phyloP scores from a whole-genome alignment of 2,797 vertebrate species.

The Pelobates cultripes region DNA sequence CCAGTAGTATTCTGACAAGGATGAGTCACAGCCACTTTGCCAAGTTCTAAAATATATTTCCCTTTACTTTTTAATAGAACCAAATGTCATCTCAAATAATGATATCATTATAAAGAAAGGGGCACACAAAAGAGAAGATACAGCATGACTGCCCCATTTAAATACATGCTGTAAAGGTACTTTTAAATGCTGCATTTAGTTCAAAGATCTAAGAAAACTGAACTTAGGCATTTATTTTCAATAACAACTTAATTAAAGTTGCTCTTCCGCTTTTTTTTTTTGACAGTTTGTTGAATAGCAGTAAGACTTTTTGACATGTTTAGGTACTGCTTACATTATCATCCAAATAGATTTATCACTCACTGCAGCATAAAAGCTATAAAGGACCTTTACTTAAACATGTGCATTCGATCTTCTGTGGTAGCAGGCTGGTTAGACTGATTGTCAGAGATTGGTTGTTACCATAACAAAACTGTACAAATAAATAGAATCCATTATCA shows the following conservation, averaged over 20 bases:
- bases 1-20: not conserved
- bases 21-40: not conserved
- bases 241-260: constrained; percentile 38
- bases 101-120: constrained; percentile 33
- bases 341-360: constrained; percentile 36
- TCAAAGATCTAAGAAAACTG: constrained; percentile 39
- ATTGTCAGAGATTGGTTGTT: too few relatives aligned
- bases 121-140: constrained; percentile 18
- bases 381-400: constrained; percentile 25
- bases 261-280: constrained; percentile 42
- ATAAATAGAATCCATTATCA: too few relatives aligned
- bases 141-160: constrained; percentile 29
- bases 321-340: constrained; percentile 18
- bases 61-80: constrained; percentile 25
- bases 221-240: constrained; percentile 48
- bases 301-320: constrained; percentile 39
- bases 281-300: constrained; percentile 47
- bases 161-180: constrained; percentile 1
- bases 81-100: constrained; percentile 37
- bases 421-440: too few relatives aligned
- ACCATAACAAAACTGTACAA: too few relatives aligned
- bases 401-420: not conserved
- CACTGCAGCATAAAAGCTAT: constrained; percentile 11
- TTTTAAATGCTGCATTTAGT: constrained; percentile 43
- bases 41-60: not conserved